These are phyloP conservation scores for Silurus aristotelis DNA, from an alignment of 2,797 vertebrate species.

Conservation along the genomic window DNA sequence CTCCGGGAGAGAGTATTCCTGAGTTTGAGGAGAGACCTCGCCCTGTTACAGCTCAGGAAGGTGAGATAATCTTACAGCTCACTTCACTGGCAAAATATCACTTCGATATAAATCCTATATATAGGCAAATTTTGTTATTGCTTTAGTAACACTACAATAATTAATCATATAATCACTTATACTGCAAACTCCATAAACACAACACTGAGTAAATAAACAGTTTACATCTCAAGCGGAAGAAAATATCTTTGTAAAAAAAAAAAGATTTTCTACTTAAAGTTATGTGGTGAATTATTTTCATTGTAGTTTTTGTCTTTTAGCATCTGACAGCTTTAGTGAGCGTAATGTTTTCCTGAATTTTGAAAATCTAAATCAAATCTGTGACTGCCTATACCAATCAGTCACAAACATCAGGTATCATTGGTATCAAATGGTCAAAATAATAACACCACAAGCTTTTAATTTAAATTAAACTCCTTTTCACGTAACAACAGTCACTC, in stretches of 20 bases:
- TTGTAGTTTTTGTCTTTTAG: not conserved
- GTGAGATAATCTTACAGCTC: slow-evolving; percentile 52
- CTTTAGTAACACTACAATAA: not conserved
- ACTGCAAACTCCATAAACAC: not conserved
- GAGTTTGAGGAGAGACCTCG: slow-evolving; percentile 72
- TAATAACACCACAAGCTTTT: not conserved
- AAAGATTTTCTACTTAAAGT: not conserved
- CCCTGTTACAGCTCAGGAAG: slow-evolving; percentile 59
- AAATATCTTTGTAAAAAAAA: not conserved
- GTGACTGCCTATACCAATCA: not conserved
- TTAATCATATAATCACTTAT: not conserved
- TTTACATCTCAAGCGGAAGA: too few species aligned
- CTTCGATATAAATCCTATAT: not conserved
- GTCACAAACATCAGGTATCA: too few species aligned
- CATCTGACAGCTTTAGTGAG: not conserved
- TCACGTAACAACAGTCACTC: not conserved
- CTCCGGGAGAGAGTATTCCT: slow-evolving; percentile 67
- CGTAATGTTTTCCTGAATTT: not conserved
- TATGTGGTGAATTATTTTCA: not conserved
- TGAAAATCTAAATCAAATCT: not conserved
- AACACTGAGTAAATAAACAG: not conserved
- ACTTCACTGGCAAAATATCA: not conserved
- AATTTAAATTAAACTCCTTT: not conserved
- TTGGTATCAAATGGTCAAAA: not conserved
- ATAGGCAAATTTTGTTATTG: not conserved